Evolutionary conservation across 1,140 invertebrate genomes (phyloP), one percentile per base, ranked within the genome.

Genomic region (Agrilus planipennis): DNA sequence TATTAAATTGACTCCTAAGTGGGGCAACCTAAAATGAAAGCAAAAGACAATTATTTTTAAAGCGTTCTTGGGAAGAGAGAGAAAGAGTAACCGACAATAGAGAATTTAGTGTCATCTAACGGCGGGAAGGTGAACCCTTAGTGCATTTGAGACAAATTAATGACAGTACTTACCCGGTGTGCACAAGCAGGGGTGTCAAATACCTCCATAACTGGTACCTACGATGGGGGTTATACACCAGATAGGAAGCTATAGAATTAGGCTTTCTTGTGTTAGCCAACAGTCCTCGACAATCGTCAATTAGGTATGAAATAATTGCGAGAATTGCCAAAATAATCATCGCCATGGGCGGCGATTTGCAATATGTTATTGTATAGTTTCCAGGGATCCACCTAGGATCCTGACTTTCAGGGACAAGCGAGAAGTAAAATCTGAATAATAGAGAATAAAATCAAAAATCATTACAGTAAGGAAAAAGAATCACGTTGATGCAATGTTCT

Each of bases 161-260:
- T n/a, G 10, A 37, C 15, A 40, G n/a, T 32, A 69, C 75, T 71
- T 61, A 84, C 83, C 90, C 90, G 42, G 91, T 81, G 65, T 97
- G 93, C 22, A 98, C 91, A 58, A 97, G 82, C 88, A 96, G 95
- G 60, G 98, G 98, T 1, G 87, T 86, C 6, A 96, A 34, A 61
- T 82, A 98, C 51, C 94, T 72, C 90, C 90, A 98, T 0, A 78
- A 80, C 68, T 99, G 80, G 37, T 81, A 77, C 45, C 93, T 73
- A 52, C 81, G 77, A 46, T 78, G 72, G 0, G 93, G 93, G 68
- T 90, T 83, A 64, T 94, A 98, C 46, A 97, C 90, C 39, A 96
- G 80, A n/a, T n/a, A n/a, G n/a, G n/a, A n/a, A 2, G 77, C 54
- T 9, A 69, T 73, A 2, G 82, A 80, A 17, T 79, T 73, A 12